phyloP scores from a whole-genome alignment of 30 jellyfish, hydroid and myxozoan genomes.

The Nemopilema nomurai region DNA sequence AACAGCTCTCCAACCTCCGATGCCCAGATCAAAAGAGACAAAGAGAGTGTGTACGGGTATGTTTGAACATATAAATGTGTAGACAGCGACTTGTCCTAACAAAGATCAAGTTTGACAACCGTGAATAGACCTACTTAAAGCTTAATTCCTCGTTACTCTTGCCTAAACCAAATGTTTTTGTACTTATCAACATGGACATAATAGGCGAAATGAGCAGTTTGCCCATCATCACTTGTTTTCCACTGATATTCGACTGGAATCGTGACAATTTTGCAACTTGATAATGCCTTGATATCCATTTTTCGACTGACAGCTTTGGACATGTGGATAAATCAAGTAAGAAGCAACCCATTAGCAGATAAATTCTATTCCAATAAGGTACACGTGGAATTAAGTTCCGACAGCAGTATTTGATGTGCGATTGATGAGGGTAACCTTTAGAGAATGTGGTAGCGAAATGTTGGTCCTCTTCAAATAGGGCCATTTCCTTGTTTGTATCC shows the following conservation, averaged over 20 bases:
- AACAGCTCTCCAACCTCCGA: slow-evolving; percentile 63
- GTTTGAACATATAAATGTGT: slow-evolving; percentile 55
- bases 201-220: slow-evolving; percentile 32
- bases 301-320: slow-evolving; percentile 44
- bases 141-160: slow-evolving; percentile 54
- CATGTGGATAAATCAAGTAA: slow-evolving; percentile 29
- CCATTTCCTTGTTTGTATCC: background rate
- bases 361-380: slow-evolving; percentile 32
- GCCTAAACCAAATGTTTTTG: slow-evolving; percentile 62
- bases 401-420: background rate
- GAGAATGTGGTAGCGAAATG: background rate
- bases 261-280: slow-evolving; percentile 21
- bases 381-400: slow-evolving; percentile 31
- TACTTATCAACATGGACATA: slow-evolving; percentile 26
- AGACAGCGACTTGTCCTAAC: slow-evolving; percentile 86
- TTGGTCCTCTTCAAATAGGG: background rate
- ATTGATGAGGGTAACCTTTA: slow-evolving; percentile 6
- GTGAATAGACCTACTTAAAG: slow-evolving; percentile 69
- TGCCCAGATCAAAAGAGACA: slow-evolving; percentile 85
- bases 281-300: slow-evolving; percentile 27
- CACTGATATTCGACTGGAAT: slow-evolving; percentile 11
- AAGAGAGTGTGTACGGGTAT: slow-evolving; percentile 88
- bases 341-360: slow-evolving; percentile 54
- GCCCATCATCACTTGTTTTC: slow-evolving; percentile 65
- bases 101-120: slow-evolving; percentile 78